Evolutionary conservation across 2,888 invertebrate genomes (phyloP).

Genomic region (Polyploca ridens): DNA sequence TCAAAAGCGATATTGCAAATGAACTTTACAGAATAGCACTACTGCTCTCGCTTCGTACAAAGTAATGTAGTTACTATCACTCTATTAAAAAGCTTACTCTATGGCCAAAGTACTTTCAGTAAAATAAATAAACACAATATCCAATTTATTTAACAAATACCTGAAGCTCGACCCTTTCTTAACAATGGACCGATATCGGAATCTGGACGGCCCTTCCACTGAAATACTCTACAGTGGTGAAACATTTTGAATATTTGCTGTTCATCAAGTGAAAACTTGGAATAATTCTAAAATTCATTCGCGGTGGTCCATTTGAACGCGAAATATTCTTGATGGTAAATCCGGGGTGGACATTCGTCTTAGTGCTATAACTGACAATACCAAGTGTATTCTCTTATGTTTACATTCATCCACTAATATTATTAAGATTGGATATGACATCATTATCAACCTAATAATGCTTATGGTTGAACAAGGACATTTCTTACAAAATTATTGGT

Average conservation of each 20-base stretch:
- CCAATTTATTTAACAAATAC: background rate
- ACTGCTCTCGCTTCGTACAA: too few relatives aligned
- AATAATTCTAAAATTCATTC: slow-evolving; percentile 38
- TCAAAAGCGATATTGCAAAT: too few relatives aligned
- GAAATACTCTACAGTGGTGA: background rate
- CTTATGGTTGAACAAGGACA: too few relatives aligned
- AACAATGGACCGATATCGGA: background rate
- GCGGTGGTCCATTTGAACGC: slow-evolving; percentile 24
- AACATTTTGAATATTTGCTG: background rate
- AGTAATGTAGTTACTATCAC: too few relatives aligned
- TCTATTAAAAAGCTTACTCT: too few relatives aligned
- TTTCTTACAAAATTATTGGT: background rate
- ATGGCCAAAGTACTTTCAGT: too few relatives aligned
- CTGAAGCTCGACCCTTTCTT: background rate
- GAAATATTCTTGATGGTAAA: slow-evolving; percentile 44
- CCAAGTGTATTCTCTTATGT: slow-evolving; percentile 48
- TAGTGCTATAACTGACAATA: slow-evolving; percentile 56
- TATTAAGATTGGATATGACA: background rate
- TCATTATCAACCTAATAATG: background rate
- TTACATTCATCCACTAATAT: slow-evolving; percentile 17
- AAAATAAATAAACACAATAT: too few relatives aligned
- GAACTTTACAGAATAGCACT: too few relatives aligned
- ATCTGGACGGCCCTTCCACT: background rate
- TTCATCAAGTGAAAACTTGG: slow-evolving; percentile 30
- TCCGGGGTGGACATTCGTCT: slow-evolving; percentile 60